Conservation (phyloP, 2,797 vertebrate genomes). For the Galago senegalensis region DNA sequence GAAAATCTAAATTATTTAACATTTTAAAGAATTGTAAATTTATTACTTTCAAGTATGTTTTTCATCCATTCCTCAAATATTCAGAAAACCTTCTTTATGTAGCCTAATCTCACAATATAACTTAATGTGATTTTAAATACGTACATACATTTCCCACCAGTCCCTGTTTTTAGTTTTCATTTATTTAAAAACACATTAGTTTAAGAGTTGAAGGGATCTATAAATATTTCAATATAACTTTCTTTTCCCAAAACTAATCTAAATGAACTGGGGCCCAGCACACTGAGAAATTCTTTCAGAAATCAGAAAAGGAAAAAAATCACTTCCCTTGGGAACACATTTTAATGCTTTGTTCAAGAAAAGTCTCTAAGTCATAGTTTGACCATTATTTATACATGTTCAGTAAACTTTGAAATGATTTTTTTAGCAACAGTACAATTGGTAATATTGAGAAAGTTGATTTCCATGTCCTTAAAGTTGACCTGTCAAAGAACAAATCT, state of each 20-base stretch:
- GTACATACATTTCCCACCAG: background rate
- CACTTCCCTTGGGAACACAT: background rate
- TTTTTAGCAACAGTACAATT: background rate
- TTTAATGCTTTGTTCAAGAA: background rate
- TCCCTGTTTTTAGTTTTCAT: background rate
- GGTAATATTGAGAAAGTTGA: background rate
- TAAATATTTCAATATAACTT: constrained; percentile 35
- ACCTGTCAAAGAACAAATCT: constrained; percentile 30
- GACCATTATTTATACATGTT: background rate
- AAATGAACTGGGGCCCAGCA: background rate
- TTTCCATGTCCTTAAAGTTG: background rate
- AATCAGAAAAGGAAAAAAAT: background rate
- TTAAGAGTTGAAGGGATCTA: background rate
- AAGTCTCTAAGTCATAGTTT: background rate
- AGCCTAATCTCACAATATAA: constrained; percentile 6
- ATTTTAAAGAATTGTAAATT: background rate
- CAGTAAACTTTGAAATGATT: background rate
- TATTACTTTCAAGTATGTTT: background rate
- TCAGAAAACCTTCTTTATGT: background rate
- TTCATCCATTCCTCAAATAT: constrained; percentile 9
- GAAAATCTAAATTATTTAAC: background rate
- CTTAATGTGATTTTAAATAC: background rate
- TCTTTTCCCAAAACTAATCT: background rate
- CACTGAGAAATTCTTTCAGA: constrained; percentile 25
- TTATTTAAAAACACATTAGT: constrained; percentile 6